phyloP scores from a whole-genome alignment of 2,113 vertebrate genomes.

The Onychorhynchus coronatus region DNA sequence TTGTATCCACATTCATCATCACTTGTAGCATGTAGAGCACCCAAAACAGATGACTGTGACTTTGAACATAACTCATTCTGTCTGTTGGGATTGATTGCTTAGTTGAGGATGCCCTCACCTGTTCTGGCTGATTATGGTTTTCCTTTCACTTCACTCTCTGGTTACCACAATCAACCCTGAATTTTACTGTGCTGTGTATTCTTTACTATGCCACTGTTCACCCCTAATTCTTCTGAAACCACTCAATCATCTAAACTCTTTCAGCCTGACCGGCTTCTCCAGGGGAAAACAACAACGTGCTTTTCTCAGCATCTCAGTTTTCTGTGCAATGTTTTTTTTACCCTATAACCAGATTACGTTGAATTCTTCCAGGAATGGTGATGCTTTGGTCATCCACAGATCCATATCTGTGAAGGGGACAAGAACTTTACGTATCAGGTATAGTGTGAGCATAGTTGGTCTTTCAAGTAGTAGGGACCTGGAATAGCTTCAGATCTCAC shows the following conservation, averaged over 20 bases:
- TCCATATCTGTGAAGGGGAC: not conserved
- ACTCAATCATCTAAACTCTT: not conserved
- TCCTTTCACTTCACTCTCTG: not conserved
- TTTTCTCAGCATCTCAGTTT: not conserved
- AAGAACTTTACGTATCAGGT: not conserved
- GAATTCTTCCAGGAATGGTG: not conserved
- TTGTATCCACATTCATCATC: not conserved
- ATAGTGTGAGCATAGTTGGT: not conserved
- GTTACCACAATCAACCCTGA: not conserved
- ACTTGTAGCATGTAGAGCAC: not conserved
- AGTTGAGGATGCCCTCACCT: not conserved
- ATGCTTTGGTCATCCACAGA: not conserved
- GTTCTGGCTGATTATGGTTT: not conserved
- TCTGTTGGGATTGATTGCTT: not conserved
- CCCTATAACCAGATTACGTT: not conserved
- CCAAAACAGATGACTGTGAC: not conserved
- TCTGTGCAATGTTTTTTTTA: not conserved
- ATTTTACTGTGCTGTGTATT: not conserved
- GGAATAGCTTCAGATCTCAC: not conserved
- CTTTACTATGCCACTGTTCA: not conserved
- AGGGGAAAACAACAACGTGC: accelerated
- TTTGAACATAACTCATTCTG: not conserved
- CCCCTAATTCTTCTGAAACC: not conserved
- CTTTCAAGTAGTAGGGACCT: not conserved
- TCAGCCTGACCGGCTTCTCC: not conserved